These are phyloP conservation scores for Polymixis flavicincta DNA, from an alignment of 2,888 invertebrate species.

Conservation along the genomic window DNA sequence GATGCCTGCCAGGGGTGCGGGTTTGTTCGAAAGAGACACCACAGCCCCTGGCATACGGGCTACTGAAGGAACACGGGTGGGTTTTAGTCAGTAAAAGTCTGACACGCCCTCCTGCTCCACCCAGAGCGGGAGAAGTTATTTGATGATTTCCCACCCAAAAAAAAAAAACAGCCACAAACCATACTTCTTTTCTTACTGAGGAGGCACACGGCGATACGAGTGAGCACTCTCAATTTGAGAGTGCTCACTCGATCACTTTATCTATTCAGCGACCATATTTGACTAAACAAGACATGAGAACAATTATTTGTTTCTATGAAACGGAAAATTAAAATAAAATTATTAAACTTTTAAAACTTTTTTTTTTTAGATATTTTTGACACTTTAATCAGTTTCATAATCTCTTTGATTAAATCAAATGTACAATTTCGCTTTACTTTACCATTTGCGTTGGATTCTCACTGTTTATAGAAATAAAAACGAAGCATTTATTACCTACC, in stretches of 20 bases:
- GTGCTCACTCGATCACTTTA: neutral
- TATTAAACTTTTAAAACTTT: neutral
- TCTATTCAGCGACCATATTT: neutral
- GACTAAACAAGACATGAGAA: neutral
- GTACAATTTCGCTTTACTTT: neutral
- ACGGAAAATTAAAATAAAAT: neutral
- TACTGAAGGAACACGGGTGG: too few species aligned
- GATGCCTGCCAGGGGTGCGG: too few species aligned
- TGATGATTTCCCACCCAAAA: too few species aligned
- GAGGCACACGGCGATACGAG: too few species aligned
- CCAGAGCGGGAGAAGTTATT: too few species aligned
- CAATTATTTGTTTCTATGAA: neutral
- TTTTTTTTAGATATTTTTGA: neutral
- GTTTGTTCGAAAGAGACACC: too few species aligned
- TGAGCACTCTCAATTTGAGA: too few species aligned
- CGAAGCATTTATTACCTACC: neutral
- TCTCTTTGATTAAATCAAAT: constrained; percentile 4
- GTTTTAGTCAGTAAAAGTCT: too few species aligned
- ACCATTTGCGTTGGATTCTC: neutral
- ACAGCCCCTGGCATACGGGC: too few species aligned
- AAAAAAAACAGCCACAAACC: too few species aligned
- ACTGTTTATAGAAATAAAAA: constrained; percentile 22
- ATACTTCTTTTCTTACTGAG: too few species aligned
- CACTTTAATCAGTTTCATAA: neutral
- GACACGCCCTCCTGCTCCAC: too few species aligned